Percentiles rank a stretch among this genome's conserved stretches.
phyloP scores from a whole-genome alignment of 2,113 vertebrate genomes.

The Romanogobio albipinnatus region DNA sequence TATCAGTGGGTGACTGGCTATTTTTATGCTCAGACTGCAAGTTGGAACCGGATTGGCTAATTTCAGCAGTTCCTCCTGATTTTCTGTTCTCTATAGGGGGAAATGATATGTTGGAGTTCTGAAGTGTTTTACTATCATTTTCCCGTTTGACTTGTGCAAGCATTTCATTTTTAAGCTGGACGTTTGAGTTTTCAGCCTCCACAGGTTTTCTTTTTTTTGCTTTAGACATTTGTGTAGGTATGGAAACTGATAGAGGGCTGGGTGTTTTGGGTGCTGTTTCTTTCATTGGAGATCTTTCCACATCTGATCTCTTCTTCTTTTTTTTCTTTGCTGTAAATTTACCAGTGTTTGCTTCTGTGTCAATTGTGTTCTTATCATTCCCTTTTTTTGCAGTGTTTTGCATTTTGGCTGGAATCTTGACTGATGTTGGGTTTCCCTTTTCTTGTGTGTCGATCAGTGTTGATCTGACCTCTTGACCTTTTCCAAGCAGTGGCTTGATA shows the following conservation, averaged over 20 bases:
- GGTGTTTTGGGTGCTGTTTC: not conserved
- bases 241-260: not conserved
- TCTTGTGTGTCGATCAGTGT: not conserved
- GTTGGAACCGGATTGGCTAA: not conserved
- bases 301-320: constrained; percentile 15
- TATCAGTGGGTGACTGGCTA: not conserved
- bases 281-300: not conserved
- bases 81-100: constrained; percentile 4
- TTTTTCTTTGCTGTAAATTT: constrained; percentile 34
- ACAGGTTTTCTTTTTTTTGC: not conserved
- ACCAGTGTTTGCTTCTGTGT: constrained; percentile 42
- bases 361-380: constrained; percentile 39
- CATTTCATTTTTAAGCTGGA: not conserved
- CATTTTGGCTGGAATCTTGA: constrained; percentile 18
- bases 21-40: constrained; percentile 18
- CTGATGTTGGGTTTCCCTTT: not conserved
- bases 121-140: not conserved
- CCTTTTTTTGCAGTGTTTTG: constrained; percentile 48
- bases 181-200: not conserved
- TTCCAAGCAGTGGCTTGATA: not conserved
- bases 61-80: not conserved
- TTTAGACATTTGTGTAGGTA: not conserved
- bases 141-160: not conserved
- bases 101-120: not conserved
- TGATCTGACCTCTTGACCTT: not conserved